phyloP scores from a whole-genome alignment of 2,113 vertebrate species.

The Microtus richardsoni region DNA sequence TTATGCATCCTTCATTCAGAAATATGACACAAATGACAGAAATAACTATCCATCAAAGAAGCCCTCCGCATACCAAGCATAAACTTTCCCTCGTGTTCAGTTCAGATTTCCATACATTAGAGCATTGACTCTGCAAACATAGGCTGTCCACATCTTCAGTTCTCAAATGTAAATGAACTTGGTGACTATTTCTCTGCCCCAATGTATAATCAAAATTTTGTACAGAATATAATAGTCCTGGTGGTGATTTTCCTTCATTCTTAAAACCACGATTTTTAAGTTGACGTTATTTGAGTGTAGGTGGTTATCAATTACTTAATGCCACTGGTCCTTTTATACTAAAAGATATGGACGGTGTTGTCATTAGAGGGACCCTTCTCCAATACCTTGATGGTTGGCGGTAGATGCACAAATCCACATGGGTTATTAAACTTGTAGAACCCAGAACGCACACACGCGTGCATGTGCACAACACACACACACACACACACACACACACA shows the following conservation, averaged over 20 bases:
- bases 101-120: not conserved
- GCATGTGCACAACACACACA: too few relatives aligned
- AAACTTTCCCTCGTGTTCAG: not conserved
- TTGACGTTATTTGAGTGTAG: not conserved
- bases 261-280: not conserved
- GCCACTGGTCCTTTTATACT: not conserved
- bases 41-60: conserved; percentile 27
- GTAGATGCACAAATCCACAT: not conserved
- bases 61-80: not conserved
- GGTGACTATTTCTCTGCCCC: not conserved
- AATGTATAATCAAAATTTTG: not conserved
- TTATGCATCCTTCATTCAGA: conserved; percentile 11
- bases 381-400: not conserved
- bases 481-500: too few relatives aligned
- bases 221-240: not conserved
- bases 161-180: not conserved
- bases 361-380: not conserved
- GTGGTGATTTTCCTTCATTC: not conserved
- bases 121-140: not conserved
- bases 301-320: not conserved
- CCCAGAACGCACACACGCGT: not conserved
- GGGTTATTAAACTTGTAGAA: not conserved
- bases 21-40: conserved; percentile 40
- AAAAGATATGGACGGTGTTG: not conserved
- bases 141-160: not conserved